phyloP scores from a whole-genome alignment of 2,113 vertebrate species.

The Tyto alba region DNA sequence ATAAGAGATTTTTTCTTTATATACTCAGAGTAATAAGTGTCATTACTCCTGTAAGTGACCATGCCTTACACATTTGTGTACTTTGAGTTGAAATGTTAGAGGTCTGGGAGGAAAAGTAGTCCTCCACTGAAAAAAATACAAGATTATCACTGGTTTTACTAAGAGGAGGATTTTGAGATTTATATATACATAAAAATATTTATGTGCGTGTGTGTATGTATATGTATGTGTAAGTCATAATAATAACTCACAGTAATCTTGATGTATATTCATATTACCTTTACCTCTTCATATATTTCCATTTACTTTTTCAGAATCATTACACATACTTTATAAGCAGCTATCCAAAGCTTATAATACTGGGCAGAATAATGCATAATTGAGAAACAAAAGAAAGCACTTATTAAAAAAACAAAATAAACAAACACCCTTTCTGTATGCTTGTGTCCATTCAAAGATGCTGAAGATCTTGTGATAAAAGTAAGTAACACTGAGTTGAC shows the following conservation, averaged over 20 bases:
- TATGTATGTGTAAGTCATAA: too few species aligned
- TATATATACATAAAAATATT: neutral
- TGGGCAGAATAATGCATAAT: neutral
- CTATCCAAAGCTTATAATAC: neutral
- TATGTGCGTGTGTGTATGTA: too few species aligned
- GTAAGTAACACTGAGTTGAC: neutral
- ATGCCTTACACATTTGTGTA: neutral
- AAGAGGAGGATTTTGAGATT: neutral
- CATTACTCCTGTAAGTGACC: neutral
- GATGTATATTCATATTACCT: neutral
- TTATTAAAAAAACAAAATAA: neutral
- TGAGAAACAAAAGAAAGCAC: neutral
- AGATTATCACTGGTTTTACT: neutral
- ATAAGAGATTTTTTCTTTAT: neutral
- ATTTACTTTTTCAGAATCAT: neutral
- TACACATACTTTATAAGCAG: neutral
- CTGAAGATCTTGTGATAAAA: neutral
- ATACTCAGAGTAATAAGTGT: neutral
- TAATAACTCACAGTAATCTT: neutral
- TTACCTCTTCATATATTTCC: neutral
- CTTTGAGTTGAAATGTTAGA: neutral
- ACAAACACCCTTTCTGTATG: accelerated
- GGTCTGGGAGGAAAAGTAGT: neutral
- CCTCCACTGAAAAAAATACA: neutral
- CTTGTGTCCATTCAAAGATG: neutral